phyloP scores from a whole-genome alignment of 2,888 invertebrate species.

The Pelosia muscerda region DNA sequence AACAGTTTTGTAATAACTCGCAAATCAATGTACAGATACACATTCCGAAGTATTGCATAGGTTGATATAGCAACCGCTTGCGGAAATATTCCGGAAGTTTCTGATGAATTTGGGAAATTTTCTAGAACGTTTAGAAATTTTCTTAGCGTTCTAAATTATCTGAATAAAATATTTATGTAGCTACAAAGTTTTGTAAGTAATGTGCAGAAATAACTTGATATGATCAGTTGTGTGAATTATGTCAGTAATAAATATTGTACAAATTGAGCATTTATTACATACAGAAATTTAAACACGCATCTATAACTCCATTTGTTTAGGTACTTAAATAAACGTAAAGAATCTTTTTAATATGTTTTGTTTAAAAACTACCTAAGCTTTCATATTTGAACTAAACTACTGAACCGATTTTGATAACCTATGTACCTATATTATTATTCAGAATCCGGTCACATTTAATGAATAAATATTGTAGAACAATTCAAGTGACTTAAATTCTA shows the following conservation, averaged over 20 bases:
- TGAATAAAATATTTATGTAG: not conserved
- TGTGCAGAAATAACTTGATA: not conserved
- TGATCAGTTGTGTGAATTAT: not conserved
- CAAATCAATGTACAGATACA: slow-evolving; percentile 24
- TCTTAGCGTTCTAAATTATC: not conserved
- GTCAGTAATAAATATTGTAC: not conserved
- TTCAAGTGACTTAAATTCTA: too few species aligned
- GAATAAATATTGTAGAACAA: too few species aligned
- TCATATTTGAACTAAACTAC: too few species aligned
- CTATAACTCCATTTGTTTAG: too few species aligned
- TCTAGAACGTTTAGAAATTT: not conserved
- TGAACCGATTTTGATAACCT: too few species aligned
- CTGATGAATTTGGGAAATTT: not conserved
- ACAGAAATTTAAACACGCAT: not conserved
- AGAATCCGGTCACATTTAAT: too few species aligned
- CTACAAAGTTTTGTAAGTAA: too few species aligned
- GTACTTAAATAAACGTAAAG: too few species aligned
- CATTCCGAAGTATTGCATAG: slow-evolving; percentile 42
- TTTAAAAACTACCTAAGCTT: too few species aligned
- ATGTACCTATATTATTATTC: too few species aligned
- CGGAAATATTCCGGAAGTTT: not conserved
- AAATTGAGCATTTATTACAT: not conserved
- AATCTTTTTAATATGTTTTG: too few species aligned
- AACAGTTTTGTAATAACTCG: slow-evolving; percentile 30
- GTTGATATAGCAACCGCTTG: not conserved